These are phyloP conservation scores for Coracias cyanogaster DNA, from an alignment of 2,797 vertebrate species.

Conservation along the genomic window DNA sequence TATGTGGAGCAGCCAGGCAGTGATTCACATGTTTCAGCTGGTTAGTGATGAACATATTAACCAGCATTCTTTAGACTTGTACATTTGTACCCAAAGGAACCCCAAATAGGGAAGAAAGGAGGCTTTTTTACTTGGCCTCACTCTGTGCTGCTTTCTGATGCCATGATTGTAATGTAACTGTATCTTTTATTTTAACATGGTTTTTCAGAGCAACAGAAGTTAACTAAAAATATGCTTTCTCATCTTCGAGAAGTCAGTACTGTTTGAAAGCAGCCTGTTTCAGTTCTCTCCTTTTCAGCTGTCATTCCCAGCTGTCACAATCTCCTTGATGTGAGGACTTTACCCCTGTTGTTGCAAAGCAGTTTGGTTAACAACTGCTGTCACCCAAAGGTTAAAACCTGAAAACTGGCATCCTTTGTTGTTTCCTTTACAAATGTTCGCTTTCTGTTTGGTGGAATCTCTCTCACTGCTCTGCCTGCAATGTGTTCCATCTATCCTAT, in stretches of 20 bases:
- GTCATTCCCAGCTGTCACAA: constrained; percentile 66
- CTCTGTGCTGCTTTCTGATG: not conserved
- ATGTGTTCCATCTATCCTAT: not conserved
- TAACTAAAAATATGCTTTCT: constrained; percentile 69
- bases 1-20: not conserved
- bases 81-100: not conserved
- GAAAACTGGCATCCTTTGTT: constrained; percentile 7
- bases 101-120: not conserved
- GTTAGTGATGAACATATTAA: not conserved
- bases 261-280: constrained; percentile 54
- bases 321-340: constrained; percentile 37
- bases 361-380: constrained; percentile 49
- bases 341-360: constrained; percentile 31
- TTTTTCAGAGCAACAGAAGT: constrained; percentile 45
- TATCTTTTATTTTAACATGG: constrained; percentile 18
- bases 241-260: constrained; percentile 25
- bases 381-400: constrained; percentile 52
- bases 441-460: constrained; percentile 20
- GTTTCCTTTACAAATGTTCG: not conserved
- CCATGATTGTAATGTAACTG: not conserved
- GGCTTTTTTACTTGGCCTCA: not conserved
- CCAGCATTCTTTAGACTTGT: not conserved
- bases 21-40: not conserved
- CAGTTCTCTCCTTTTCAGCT: constrained; percentile 66
- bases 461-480: not conserved